Base-by-base conservation (phyloP, 2,888 invertebrate species). In the Heliconius ismenius region DNA sequence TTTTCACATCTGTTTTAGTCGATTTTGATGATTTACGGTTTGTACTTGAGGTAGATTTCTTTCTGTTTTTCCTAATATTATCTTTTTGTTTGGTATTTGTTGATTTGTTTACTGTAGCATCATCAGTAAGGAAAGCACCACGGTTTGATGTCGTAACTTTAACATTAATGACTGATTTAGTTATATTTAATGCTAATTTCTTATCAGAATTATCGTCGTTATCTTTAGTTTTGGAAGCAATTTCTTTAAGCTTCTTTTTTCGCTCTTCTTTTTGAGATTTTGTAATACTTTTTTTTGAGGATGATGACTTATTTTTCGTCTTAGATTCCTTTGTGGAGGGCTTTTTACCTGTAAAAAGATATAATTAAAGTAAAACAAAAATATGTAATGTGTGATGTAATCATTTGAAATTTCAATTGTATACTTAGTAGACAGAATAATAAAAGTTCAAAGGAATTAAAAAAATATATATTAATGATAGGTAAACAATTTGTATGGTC, bases 71-170 rank as follows among this genome's bases (percentile, higher is more conserved):
- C 78, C 73, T 74, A 69, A 82, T 80, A 54, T 79, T 84, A 58
- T 82, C 83, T 79, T 86, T 89, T 4, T 73, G 39, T 39, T 39
- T 73, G 24, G 39, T 73, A 24, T n/a, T 62, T 39, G 83, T 87
- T 76, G 89, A 86, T 82, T 88, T 88, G 2, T 86, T 81, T 73
- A 81, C 81, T 82, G 87, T 82, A 60, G 82, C 83, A 63, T 83
- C 76, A 83, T 92, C 90, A 28, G 26, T 26, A 26, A 26, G 26
- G 26, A 26, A 26, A 26, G 26, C 95, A 0, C 95, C 95, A 49
- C 96, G 92, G 81, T 95, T 95, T 49, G 91, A 90, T 32, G 87
- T 82, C 1, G 95, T 95, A 11, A 95, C 81, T 86, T 95, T 96
- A 1, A 94, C 91, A 85, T 86, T 88, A 68, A 83, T 81, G 65